Percentiles rank a stretch among this genome's conserved stretches.
These are phyloP conservation scores for Cricetomys ansorgei DNA, from an alignment of 2,113 vertebrate species.

Conservation along the genomic window DNA sequence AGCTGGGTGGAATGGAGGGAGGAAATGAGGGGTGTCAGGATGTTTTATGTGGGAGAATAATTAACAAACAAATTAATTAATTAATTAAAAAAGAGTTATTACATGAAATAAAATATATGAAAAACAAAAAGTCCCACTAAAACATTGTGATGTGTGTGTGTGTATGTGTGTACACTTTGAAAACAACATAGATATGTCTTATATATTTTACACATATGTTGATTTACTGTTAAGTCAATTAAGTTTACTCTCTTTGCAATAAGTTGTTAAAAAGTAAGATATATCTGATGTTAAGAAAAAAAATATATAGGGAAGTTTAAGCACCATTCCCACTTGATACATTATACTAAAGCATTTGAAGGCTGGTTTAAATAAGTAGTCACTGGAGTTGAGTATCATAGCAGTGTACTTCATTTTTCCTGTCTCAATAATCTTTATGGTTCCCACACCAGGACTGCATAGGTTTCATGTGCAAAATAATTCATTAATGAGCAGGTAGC, in stretches of 20 bases:
- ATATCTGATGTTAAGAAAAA: conserved; percentile 17
- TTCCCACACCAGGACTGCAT: conserved; percentile 58
- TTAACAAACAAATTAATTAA: too few species aligned
- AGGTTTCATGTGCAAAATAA: conserved; percentile 69
- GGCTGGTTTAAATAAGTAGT: conserved; percentile 77
- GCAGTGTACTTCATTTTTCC: conserved; percentile 28
- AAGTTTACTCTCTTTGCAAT: background rate
- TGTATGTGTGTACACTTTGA: background rate
- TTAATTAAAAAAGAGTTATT: too few species aligned
- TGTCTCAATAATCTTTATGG: conserved; percentile 72
- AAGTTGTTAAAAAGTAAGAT: conserved; percentile 8
- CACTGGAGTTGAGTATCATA: conserved; percentile 49
- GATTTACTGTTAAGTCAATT: conserved; percentile 14
- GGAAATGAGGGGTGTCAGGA: too few species aligned
- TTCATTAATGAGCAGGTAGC: conserved; percentile 41
- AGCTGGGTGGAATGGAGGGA: too few species aligned
- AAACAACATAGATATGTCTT: background rate
- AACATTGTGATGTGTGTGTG: background rate
- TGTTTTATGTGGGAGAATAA: too few species aligned
- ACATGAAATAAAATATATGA: too few species aligned
- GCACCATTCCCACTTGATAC: conserved; percentile 4
- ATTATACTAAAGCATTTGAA: conserved; percentile 54
- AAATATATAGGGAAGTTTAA: background rate
- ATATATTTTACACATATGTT: background rate
- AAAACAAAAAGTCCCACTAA: background rate